These are phyloP conservation scores for Callopanchax toddi DNA, from an alignment of 2,113 vertebrate genomes.

Conservation along the genomic window DNA sequence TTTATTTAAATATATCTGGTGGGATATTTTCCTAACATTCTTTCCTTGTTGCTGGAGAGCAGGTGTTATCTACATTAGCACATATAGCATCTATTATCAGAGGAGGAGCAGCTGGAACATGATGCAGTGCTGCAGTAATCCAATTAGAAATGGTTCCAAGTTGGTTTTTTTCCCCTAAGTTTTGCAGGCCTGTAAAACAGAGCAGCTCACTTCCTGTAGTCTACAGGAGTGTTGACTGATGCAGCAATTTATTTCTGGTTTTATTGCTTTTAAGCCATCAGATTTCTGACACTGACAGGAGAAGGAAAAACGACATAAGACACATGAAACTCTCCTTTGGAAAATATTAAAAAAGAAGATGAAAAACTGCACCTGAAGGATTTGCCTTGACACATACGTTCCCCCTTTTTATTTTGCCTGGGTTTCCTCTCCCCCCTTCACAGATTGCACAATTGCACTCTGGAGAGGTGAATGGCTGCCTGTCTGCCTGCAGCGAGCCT, in stretches of 20 bases:
- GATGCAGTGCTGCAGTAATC: background rate
- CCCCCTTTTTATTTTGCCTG: background rate
- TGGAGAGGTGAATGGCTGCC: conserved; percentile 33
- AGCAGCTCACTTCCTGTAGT: background rate
- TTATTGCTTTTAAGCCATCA: conserved; percentile 5
- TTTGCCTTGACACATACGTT: conserved; percentile 41
- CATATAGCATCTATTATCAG: conserved; percentile 6
- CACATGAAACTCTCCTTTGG: conserved; percentile 12
- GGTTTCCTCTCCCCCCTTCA: no score
- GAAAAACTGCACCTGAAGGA: conserved; percentile 54
- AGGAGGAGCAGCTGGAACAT: conserved; percentile 3
- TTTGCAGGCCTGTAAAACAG: background rate
- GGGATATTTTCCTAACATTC: no score
- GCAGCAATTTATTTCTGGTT: conserved; percentile 11
- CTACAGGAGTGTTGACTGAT: conserved; percentile 11
- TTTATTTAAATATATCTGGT: no score
- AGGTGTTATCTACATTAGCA: background rate
- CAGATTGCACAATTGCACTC: conserved; percentile 42
- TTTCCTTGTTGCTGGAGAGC: conserved; percentile 4
- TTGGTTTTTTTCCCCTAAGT: background rate
- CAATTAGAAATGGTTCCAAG: conserved; percentile 18
- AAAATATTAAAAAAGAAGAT: conserved; percentile 40
- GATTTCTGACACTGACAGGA: conserved; percentile 1
- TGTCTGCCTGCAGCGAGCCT: conserved; percentile 31
- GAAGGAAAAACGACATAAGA: background rate